Evolutionary conservation across 1,140 invertebrate species (phyloP).

Genomic region (Trachymyrmex cornetzi): DNA sequence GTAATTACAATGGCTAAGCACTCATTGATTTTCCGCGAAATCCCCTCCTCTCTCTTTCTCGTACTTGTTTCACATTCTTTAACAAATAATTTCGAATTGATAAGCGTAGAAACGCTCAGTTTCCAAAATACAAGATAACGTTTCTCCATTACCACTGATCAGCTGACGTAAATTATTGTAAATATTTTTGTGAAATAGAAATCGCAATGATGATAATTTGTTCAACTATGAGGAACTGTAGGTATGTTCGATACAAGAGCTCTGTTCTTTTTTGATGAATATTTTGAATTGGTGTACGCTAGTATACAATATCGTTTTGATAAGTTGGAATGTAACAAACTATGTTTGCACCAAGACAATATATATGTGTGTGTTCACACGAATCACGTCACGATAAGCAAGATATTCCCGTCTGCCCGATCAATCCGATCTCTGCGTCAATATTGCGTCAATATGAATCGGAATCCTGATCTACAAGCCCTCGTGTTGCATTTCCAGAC

Average conservation of each 20-base stretch:
- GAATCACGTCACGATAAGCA: background rate
- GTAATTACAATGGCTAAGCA: constrained; percentile 37
- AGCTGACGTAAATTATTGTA: background rate
- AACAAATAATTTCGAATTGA: background rate
- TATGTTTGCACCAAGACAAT: no score
- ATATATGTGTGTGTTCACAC: background rate
- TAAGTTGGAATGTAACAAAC: no score
- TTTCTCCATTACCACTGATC: background rate
- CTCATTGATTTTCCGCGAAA: constrained; percentile 17
- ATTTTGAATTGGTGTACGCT: no score
- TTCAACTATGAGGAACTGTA: no score
- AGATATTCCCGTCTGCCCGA: background rate
- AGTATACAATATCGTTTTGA: no score
- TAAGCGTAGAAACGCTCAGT: background rate
- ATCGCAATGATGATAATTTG: background rate
- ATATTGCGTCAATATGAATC: no score
- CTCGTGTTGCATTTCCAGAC: constrained; percentile 88
- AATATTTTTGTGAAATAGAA: background rate
- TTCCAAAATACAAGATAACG: background rate
- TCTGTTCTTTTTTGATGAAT: no score
- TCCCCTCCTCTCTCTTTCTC: background rate
- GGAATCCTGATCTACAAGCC: constrained; percentile 10
- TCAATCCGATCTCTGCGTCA: background rate
- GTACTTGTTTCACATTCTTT: background rate
- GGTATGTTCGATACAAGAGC: no score